Evolutionary conservation across 2,888 invertebrate species (phyloP).

Genomic region (Palloptera scutellata): DNA sequence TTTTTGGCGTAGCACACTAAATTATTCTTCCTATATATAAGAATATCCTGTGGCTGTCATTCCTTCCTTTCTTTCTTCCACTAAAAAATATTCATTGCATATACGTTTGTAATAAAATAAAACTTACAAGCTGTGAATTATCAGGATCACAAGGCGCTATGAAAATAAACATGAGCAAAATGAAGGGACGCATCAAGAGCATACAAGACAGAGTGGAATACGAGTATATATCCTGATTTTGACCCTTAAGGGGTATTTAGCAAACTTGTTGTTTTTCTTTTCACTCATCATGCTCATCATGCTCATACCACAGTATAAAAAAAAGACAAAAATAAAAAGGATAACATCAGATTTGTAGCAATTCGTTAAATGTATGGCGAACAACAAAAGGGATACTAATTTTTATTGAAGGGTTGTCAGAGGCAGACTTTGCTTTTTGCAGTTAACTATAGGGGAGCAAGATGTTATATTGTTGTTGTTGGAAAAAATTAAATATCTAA

Average conservation of each 20-base stretch:
- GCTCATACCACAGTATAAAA: too few relatives aligned
- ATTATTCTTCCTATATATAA: slow-evolving; percentile 21
- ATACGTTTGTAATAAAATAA: slow-evolving; percentile 22
- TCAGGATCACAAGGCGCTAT: slow-evolving; percentile 10
- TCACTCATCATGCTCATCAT: too few relatives aligned
- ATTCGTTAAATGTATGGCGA: slow-evolving; percentile 13
- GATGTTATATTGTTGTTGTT: too few relatives aligned
- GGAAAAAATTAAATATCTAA: too few relatives aligned
- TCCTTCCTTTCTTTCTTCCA: too few relatives aligned
- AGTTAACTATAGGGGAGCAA: too few relatives aligned
- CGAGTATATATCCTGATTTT: slow-evolving; percentile 27
- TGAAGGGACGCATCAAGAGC: too few relatives aligned
- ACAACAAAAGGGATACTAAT: too few relatives aligned
- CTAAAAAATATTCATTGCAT: slow-evolving; percentile 15
- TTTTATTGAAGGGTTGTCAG: too few relatives aligned
- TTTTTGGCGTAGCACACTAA: slow-evolving; percentile 23
- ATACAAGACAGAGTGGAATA: not conserved
- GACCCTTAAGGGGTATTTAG: slow-evolving; percentile 28
- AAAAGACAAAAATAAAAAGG: too few relatives aligned
- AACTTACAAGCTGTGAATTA: slow-evolving; percentile 25
- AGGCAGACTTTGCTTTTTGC: too few relatives aligned
- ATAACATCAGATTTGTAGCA: slow-evolving; percentile 18
- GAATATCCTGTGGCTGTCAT: slow-evolving; percentile 20
- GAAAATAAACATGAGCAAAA: slow-evolving; percentile 6
- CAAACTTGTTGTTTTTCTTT: slow-evolving; percentile 28